A percentile compares a stretch with the other conserved stretches of the same genome.
These are phyloP conservation scores for Pangasius djambal DNA, from an alignment of 2,797 vertebrate genomes.

Conservation along the genomic window DNA sequence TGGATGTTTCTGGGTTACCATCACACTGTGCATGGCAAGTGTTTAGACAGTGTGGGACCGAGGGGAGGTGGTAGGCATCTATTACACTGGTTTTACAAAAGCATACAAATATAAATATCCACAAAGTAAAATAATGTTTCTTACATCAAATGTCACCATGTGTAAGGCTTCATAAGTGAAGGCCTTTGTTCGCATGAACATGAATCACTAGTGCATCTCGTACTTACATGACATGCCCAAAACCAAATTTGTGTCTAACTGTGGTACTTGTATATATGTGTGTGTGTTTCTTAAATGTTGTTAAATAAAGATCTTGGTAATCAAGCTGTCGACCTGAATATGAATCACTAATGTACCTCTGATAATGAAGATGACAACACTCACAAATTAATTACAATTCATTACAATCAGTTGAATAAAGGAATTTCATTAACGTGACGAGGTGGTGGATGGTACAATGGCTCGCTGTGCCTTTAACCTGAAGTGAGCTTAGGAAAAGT, in stretches of 20 bases:
- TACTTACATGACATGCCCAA: neutral
- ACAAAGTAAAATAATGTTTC: neutral
- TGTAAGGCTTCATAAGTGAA: neutral
- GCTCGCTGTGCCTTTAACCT: slow-evolving; percentile 31
- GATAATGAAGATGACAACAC: slow-evolving; percentile 37
- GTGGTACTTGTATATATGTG: no score
- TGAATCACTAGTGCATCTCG: neutral
- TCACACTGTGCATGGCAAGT: neutral
- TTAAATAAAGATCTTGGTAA: neutral
- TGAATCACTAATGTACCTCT: slow-evolving; percentile 64
- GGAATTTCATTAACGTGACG: slow-evolving; percentile 74
- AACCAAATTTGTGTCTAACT: neutral
- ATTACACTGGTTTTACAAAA: neutral
- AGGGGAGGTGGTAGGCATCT: neutral
- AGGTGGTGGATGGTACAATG: slow-evolving; percentile 63
- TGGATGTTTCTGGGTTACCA: neutral
- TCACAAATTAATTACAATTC: neutral
- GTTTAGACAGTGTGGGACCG: neutral
- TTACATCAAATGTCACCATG: neutral
- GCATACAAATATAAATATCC: neutral
- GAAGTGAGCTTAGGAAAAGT: slow-evolving; percentile 30
- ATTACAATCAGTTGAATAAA: slow-evolving; percentile 72
- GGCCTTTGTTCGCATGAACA: neutral
- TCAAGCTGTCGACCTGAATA: slow-evolving; percentile 15
- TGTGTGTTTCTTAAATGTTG: neutral